Evolutionary conservation across 2,797 vertebrate species (phyloP), one percentile per base, ranked within the genome.

Genomic region (Rhincodon typus): DNA sequence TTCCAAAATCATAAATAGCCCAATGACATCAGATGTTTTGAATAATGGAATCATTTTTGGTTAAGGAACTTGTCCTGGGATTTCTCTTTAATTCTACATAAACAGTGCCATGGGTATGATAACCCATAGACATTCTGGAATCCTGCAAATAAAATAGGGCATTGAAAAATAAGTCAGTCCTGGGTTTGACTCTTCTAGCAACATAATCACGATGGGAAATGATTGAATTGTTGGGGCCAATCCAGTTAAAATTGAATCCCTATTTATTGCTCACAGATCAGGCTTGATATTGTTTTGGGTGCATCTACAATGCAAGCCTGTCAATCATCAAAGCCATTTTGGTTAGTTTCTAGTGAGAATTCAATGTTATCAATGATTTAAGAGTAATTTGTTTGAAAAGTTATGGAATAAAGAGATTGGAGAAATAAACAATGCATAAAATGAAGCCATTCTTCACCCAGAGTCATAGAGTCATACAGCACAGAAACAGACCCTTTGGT

Each of bases 1-100:
- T 93, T 93, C n/a, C 66, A 93, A 93, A 69, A 69, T 93, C 90
- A 93, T 25, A 93, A 93, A 93, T 93, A 93, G 90, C n/a, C 66
- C 90, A 69, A 69, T 93, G 90, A 93, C 66, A 67, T 93, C 90
- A 93, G 66, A 93, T 93, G 62, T 93, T 93, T 69, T 93, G 90
- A 93, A 69, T 38, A 42, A 42, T 93, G 21, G 21, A 93, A 69
- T 69, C 38, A 69, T 69, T 93, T 93, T 69, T 42, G 62, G 62
- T 42, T 69, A 42, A 93, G n/a, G 62, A 69, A 42, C 6, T 93
- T 69, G 66, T 69, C 66, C n/a, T 25, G n/a, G 42, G 62, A 69
- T 42, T 38, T 93, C 69, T 90, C 23, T 69, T 67, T 25, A 93
- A 69, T 42, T n/a, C 62, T 25, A 38, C 66, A 69, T n/a, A 93